Conservation (phyloP, 1,140 invertebrate genomes). For the Myzus persicae region DNA sequence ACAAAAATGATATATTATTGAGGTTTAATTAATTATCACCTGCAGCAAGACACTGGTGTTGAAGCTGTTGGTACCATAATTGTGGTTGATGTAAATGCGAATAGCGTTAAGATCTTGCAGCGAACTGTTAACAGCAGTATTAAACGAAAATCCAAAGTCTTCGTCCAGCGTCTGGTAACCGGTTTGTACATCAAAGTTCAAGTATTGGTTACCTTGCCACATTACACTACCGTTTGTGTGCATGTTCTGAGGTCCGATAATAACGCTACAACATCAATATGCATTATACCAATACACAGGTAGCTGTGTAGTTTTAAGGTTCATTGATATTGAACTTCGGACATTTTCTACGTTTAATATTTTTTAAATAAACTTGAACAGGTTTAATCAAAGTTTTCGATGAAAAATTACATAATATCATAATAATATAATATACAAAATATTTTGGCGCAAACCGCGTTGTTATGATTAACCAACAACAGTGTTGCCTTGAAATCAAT, state of each 20-base stretch:
- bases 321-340: not conserved
- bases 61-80: constrained; percentile 35
- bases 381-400: not conserved
- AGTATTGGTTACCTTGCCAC: constrained; percentile 55
- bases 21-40: not conserved
- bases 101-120: constrained; percentile 57
- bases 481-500: not conserved
- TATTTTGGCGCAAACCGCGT: not conserved
- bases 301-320: not conserved
- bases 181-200: constrained; percentile 49
- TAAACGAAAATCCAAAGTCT: constrained; percentile 49
- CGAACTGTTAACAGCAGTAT: constrained; percentile 55
- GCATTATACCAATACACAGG: not conserved
- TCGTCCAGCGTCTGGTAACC: constrained; percentile 56
- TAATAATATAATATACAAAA: not conserved
- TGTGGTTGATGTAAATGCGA: constrained; percentile 50
- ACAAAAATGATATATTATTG: not conserved
- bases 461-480: not conserved
- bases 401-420: not conserved
- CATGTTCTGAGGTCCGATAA: constrained; percentile 34
- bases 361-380: not conserved
- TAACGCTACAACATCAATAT: constrained; percentile 49
- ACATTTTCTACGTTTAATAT: not conserved
- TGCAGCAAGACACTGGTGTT: constrained; percentile 54
- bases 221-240: constrained; percentile 57